phyloP scores from a whole-genome alignment of 2,797 vertebrate species.

The Centropyge bicolor region DNA sequence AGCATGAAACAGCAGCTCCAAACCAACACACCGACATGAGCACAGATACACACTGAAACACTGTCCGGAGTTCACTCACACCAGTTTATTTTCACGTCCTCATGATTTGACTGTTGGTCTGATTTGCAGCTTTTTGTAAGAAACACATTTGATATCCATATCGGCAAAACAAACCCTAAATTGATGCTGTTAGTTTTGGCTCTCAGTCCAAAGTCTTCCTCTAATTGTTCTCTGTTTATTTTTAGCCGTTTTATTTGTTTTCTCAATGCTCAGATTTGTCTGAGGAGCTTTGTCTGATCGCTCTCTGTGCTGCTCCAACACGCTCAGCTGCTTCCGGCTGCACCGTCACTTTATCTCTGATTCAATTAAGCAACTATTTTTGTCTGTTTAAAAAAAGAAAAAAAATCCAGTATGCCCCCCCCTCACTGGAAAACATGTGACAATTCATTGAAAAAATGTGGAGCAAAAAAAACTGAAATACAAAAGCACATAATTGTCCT shows the following conservation, averaged over 20 bases:
- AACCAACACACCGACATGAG: background rate
- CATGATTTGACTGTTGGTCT: background rate
- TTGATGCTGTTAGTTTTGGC: background rate
- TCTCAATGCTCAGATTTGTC: background rate
- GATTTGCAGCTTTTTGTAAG: background rate
- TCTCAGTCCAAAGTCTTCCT: conserved; percentile 3
- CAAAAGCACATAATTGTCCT: background rate
- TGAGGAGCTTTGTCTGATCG: background rate
- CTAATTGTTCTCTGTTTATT: background rate
- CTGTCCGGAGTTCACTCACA: background rate
- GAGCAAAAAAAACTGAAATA: background rate
- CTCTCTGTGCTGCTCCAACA: background rate
- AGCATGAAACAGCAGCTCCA: background rate
- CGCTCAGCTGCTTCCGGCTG: conserved; percentile 8
- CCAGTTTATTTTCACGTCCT: background rate
- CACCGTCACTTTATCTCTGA: background rate
- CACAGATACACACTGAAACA: background rate
- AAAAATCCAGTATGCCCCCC: background rate
- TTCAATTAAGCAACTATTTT: conserved; percentile 3
- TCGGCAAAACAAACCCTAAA: background rate
- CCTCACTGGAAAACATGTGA: background rate
- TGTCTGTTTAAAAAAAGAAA: too few species aligned
- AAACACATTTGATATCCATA: conserved; percentile 14
- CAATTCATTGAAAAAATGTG: background rate
- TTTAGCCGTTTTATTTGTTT: background rate